phyloP scores from a whole-genome alignment of 1,140 invertebrate species.

The Drosophila sproati region DNA sequence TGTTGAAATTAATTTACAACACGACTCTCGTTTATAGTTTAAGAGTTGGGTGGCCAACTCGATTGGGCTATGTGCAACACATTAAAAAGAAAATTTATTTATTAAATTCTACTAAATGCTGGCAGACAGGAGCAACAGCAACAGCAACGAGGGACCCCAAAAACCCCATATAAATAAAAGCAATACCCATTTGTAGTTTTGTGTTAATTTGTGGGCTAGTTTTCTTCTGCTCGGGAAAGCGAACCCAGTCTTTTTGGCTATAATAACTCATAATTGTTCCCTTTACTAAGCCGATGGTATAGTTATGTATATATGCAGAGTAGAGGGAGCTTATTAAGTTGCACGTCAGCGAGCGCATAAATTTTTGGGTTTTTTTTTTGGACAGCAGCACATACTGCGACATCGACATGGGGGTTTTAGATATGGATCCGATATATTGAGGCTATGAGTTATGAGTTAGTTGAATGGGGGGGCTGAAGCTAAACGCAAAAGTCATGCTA shows the following conservation, averaged over 20 bases:
- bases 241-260: conserved; percentile 2
- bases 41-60: conserved; percentile 24
- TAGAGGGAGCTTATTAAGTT: conserved; percentile 70
- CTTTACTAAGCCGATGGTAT: conserved; percentile 15
- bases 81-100: conserved; percentile 75
- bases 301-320: neutral
- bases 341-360: conserved; percentile 77
- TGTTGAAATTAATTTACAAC: conserved; percentile 82
- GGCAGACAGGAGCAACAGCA: neutral
- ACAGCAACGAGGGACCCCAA: conserved; percentile 2
- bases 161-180: conserved; percentile 42
- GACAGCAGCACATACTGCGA: conserved; percentile 44
- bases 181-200: conserved; percentile 45
- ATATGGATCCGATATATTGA: conserved; percentile 22
- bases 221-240: neutral
- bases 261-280: conserved; percentile 71
- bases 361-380: conserved; percentile 35
- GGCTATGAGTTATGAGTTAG: conserved; percentile 2
- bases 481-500: conserved; percentile 34
- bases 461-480: conserved; percentile 26
- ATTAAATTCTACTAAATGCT: conserved; percentile 53
- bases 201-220: conserved; percentile 26
- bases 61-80: conserved; percentile 11
- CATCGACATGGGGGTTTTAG: conserved; percentile 20
- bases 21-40: conserved; percentile 41